These are phyloP conservation scores for Tricholauxania praeusta DNA, from an alignment of 2,888 invertebrate genomes.

Conservation along the genomic window DNA sequence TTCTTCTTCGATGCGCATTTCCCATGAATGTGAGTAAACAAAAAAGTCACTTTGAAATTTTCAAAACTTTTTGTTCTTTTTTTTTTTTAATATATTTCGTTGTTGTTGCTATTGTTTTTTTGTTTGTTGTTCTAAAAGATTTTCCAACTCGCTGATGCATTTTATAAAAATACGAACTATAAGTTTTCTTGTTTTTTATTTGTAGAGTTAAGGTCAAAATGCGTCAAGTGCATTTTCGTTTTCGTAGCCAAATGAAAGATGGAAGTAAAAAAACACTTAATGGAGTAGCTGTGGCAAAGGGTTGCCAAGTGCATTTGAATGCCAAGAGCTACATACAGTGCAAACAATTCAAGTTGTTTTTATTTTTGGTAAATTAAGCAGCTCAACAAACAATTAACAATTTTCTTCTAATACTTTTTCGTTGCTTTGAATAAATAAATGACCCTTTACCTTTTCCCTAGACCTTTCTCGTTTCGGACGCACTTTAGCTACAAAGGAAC, in stretches of 20 bases:
- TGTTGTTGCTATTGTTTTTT: slow-evolving; percentile 30
- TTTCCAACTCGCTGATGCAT: slow-evolving; percentile 62
- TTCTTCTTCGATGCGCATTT: slow-evolving; percentile 43
- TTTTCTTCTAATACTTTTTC: slow-evolving; percentile 11
- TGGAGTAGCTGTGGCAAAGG: no score
- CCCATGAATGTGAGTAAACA: slow-evolving; percentile 51
- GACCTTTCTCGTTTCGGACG: neutral
- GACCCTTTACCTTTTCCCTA: neutral
- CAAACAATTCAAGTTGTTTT: slow-evolving; percentile 5
- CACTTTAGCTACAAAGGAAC: slow-evolving; percentile 9
- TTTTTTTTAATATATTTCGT: neutral
- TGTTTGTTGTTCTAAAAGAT: slow-evolving; percentile 57
- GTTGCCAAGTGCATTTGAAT: no score
- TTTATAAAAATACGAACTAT: slow-evolving; percentile 52
- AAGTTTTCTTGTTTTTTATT: slow-evolving; percentile 4
- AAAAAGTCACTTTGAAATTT: slow-evolving; percentile 28
- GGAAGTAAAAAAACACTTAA: no score
- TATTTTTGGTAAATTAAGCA: slow-evolving; percentile 26
- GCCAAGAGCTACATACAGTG: no score
- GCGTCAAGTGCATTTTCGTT: neutral
- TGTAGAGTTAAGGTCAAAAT: slow-evolving; percentile 7
- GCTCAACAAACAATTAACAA: slow-evolving; percentile 25
- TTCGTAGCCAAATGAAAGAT: neutral
- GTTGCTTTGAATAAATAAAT: slow-evolving; percentile 10
- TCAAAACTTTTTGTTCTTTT: neutral